Percentiles rank a stretch among this genome's conserved stretches.
phyloP scores from a whole-genome alignment of 2,113 vertebrate genomes.

The Melanerpes aurifrons region DNA sequence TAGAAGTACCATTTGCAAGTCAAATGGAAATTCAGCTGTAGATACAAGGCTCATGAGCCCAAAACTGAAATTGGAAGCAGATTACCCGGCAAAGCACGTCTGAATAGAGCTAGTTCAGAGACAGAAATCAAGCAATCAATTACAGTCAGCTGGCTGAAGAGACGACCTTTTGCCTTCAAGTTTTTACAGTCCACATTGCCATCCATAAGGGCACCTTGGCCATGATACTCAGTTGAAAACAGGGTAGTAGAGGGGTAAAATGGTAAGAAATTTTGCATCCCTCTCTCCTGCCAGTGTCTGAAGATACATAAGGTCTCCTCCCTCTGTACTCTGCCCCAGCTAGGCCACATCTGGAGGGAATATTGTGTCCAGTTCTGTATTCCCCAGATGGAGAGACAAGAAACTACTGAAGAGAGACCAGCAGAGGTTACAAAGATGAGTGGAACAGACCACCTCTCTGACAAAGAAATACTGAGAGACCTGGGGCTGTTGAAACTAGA shows the following conservation, averaged over 20 bases:
- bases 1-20: background rate
- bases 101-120: background rate
- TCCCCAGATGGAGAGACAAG: too few relatives aligned
- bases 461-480: too few relatives aligned
- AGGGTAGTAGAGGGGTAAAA: rapidly evolving
- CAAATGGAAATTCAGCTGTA: conserved; percentile 35
- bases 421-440: too few relatives aligned
- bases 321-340: too few relatives aligned
- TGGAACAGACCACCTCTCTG: too few relatives aligned
- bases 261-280: background rate
- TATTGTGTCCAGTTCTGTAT: too few relatives aligned
- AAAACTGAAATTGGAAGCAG: conserved; percentile 9
- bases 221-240: background rate
- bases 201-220: background rate
- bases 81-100: background rate
- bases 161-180: background rate
- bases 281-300: background rate
- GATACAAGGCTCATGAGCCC: conserved; percentile 1
- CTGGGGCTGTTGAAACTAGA: too few relatives aligned
- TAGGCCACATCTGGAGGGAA: too few relatives aligned
- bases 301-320: background rate
- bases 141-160: background rate
- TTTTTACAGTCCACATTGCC: background rate
- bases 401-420: too few relatives aligned
- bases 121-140: background rate